These are phyloP conservation scores for Misgurnus anguillicaudatus DNA, from an alignment of 2,113 vertebrate genomes.

Conservation along the genomic window DNA sequence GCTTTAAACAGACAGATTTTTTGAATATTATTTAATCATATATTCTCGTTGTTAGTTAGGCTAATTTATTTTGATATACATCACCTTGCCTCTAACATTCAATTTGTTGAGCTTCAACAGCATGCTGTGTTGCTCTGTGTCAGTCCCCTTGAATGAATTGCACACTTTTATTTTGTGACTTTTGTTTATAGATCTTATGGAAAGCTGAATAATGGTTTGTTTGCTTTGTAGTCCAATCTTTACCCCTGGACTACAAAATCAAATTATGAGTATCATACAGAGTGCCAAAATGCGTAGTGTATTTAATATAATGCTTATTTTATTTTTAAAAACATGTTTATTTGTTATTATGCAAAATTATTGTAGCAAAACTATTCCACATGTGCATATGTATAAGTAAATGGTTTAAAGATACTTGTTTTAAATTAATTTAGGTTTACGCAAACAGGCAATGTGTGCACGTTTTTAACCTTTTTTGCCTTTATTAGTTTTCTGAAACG, in stretches of 20 bases:
- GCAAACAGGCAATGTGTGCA: no score
- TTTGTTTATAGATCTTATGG: no score
- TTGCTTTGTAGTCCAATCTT: no score
- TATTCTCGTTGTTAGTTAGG: conserved; percentile 67
- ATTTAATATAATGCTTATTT: not conserved
- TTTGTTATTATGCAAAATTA: not conserved
- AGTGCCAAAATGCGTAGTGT: not conserved
- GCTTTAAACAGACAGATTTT: conserved; percentile 68
- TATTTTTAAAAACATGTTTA: not conserved
- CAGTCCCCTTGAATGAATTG: not conserved
- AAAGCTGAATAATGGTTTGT: no score
- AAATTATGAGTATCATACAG: not conserved
- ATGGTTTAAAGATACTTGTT: not conserved
- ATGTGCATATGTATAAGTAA: not conserved
- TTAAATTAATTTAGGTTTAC: no score
- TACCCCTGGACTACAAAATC: no score
- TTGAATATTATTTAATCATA: conserved; percentile 69
- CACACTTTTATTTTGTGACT: not conserved
- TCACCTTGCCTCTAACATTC: conserved; percentile 33
- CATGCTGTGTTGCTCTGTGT: not conserved
- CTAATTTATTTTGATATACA: conserved; percentile 55
- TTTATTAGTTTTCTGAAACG: no score
- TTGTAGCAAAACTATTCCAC: no score
- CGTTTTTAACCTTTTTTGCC: no score
- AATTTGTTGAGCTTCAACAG: conserved; percentile 55